Base-by-base conservation (phyloP, 2,888 invertebrate genomes). In the Trachelus iudaicus region DNA sequence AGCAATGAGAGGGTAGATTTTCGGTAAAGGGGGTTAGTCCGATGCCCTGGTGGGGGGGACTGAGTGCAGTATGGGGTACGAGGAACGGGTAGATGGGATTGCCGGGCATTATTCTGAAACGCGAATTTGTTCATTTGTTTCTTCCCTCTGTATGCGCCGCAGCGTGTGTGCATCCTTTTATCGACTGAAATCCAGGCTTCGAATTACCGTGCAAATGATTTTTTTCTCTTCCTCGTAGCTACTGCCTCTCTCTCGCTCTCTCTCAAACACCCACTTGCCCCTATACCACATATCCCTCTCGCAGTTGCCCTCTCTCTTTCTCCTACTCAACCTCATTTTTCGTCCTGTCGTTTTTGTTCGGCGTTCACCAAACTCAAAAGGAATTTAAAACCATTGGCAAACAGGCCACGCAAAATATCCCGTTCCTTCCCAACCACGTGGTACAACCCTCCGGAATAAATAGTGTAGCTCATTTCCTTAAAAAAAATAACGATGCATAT, bases 181-280 rank as follows among this genome's bases (percentile, higher is more conserved):
- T 91, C 91, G 91, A 90, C 90, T 90, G 88, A 90, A 91, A 91
- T 90, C 91, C 91, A 91, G 90, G 91, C 91, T 91, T 91, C 91
- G 90, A 91, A 91, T 91, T 91, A 91, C 91, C 90, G 91, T 91
- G 90, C 90, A 91, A 91, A 91, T 91, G 90, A 91, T 90, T 91
- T 91, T 84, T 84, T 83, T 87, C 87, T 84, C 83, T 84, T 83
- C 84, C 82, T 31, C 76, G 23, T 83, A 79, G 80, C 71, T 31
- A 69, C 73, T 76, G 69, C 68, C 69, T 69, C 81, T 71, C 81
- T 75, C 80, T 73, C 77, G 69, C 68, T 69, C 73, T 30, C 56
- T 34, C 69, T 23, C 23, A 37, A 4, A 31, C 73, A 37, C 68
- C 56, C 73, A 56, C 77, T 69, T 35, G n/a, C 35, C n/a, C 15